Percentiles rank a stretch among this genome's conserved stretches.
Evolutionary conservation across 2,888 invertebrate genomes (phyloP).

Genomic region (Cosmia pyralina): DNA sequence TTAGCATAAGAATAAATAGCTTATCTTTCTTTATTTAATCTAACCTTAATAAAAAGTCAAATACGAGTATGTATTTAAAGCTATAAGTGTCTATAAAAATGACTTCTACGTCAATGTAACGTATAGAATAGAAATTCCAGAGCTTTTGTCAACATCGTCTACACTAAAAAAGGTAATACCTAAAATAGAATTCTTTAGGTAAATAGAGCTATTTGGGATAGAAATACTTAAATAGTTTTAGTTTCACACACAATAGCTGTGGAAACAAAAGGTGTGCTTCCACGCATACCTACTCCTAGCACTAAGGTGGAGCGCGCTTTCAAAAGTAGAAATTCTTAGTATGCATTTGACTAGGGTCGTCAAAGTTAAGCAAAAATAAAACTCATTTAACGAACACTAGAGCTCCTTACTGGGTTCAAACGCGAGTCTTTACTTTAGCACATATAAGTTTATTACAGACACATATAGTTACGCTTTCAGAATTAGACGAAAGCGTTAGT

Average conservation of each 20-base stretch:
- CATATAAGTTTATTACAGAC: conserved; percentile 60
- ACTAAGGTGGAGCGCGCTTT: conserved; percentile 29
- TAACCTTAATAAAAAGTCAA: conserved; percentile 11
- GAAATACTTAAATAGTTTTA: conserved; percentile 33
- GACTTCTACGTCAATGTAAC: conserved; percentile 5
- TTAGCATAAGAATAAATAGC: too few species aligned
- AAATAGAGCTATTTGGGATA: conserved; percentile 7
- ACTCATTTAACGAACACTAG: conserved; percentile 51
- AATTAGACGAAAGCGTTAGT: conserved; percentile 63
- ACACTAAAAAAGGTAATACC: conserved; percentile 27
- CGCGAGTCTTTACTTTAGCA: conserved; percentile 53
- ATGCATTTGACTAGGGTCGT: conserved; percentile 45
- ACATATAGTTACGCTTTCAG: conserved; percentile 48
- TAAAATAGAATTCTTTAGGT: conserved; percentile 16
- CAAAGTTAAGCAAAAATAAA: conserved; percentile 59
- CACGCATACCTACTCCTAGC: conserved; percentile 12
- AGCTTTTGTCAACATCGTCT: conserved; percentile 17
- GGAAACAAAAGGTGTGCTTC: conserved; percentile 41
- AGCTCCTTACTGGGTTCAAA: conserved; percentile 46
- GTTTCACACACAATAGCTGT: conserved; percentile 36
- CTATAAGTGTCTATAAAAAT: conserved; percentile 28
- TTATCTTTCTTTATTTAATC: conserved; percentile 5
- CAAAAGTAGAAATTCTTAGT: conserved; percentile 36
- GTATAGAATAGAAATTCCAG: not conserved
- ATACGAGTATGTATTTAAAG: conserved; percentile 31